Percentiles rank a stretch among this genome's conserved stretches.
phyloP scores from a whole-genome alignment of 2,797 vertebrate species.

The Stomatorhinus walkeri region DNA sequence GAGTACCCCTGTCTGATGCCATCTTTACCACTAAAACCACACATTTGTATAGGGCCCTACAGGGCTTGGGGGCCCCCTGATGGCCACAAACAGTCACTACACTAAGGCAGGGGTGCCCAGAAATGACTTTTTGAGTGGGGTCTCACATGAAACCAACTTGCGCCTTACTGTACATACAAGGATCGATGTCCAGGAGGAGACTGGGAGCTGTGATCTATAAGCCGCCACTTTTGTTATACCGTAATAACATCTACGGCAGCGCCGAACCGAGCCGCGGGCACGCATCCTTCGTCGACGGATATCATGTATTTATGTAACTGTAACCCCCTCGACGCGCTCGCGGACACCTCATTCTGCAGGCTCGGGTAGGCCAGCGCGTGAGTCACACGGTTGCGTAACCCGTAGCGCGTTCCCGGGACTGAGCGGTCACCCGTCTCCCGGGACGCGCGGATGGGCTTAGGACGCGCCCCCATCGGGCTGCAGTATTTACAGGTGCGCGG shows the following conservation, averaged over 20 bases:
- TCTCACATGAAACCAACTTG: not conserved
- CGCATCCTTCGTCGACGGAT: not conserved
- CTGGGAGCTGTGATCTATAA: not conserved
- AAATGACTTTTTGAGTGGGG: not conserved
- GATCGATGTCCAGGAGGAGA: not conserved
- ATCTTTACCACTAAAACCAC: not conserved
- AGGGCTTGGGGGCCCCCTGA: not conserved
- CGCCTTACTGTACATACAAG: not conserved
- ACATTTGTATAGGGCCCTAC: not conserved
- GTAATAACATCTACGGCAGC: not conserved
- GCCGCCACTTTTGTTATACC: not conserved
- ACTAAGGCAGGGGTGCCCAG: not conserved
- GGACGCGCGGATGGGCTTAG: not conserved
- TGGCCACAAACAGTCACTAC: not conserved
- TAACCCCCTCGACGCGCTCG: not conserved
- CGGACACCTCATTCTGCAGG: conserved; percentile 5
- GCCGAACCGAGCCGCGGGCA: not conserved
- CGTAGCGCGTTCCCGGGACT: not conserved
- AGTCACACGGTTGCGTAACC: conserved; percentile 24
- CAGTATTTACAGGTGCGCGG: not conserved
- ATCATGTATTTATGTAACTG: conserved; percentile 18
- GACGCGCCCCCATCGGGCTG: not conserved
- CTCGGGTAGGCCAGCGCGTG: conserved; percentile 7
- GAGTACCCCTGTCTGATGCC: not conserved
- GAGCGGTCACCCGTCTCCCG: not conserved